These are phyloP conservation scores for Stegostoma tigrinum DNA, from an alignment of 2,113 vertebrate genomes.

Conservation along the genomic window DNA sequence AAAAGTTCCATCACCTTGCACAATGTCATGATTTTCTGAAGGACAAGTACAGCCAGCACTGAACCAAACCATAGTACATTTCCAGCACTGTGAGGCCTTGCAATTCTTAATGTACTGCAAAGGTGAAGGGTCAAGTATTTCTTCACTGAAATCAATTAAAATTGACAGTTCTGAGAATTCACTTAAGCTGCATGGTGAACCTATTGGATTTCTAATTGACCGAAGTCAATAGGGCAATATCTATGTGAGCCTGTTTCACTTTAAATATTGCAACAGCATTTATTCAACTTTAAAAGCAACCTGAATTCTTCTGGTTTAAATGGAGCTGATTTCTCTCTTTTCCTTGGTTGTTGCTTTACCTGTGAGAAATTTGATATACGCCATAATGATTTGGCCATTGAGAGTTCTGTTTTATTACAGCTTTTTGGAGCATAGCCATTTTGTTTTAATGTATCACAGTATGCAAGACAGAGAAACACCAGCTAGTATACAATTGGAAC, in stretches of 20 bases:
- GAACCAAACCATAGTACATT: background rate
- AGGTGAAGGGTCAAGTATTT: background rate
- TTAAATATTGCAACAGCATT: background rate
- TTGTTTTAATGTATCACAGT: background rate
- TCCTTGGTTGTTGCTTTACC: background rate
- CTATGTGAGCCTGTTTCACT: background rate
- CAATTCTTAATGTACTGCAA: background rate
- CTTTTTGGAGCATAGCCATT: background rate
- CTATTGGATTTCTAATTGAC: background rate
- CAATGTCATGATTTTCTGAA: background rate
- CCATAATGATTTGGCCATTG: background rate
- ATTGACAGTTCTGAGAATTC: background rate
- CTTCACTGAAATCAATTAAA: background rate
- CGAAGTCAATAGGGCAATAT: background rate
- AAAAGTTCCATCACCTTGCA: background rate
- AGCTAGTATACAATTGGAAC: background rate
- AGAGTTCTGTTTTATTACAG: background rate
- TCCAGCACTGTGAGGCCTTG: background rate
- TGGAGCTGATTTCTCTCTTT: background rate
- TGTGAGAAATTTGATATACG: too few relatives aligned
- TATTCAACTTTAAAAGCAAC: background rate
- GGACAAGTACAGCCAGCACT: background rate
- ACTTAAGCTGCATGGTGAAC: background rate
- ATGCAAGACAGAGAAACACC: background rate
- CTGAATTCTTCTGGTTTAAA: too few relatives aligned